Evolutionary conservation across 2,888 invertebrate genomes (phyloP).

Genomic region (Harpalus rubripes): DNA sequence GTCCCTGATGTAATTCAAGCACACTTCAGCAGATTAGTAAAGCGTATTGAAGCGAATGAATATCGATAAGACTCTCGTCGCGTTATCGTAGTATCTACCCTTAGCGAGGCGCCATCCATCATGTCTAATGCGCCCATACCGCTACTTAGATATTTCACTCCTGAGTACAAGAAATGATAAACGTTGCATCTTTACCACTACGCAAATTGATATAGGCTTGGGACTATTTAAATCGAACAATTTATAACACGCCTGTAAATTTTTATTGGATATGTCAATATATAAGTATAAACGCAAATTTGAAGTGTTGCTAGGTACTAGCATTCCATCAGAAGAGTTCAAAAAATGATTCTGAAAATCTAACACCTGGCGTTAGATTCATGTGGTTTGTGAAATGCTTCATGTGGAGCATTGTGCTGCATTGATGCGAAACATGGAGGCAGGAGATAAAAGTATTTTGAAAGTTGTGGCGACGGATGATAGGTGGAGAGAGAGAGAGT

Average conservation of each 20-base stretch:
- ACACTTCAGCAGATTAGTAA: conserved; percentile 44
- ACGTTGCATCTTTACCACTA: conserved; percentile 28
- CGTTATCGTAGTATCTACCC: conserved; percentile 53
- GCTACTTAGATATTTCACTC: conserved; percentile 52
- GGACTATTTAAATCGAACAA: conserved; percentile 11
- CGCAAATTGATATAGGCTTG: conserved; percentile 42
- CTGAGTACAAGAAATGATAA: conserved; percentile 60
- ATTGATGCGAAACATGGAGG: no score
- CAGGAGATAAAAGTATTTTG: no score
- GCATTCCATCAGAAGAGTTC: background rate
- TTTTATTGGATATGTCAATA: conserved; percentile 2
- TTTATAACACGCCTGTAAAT: conserved; percentile 16
- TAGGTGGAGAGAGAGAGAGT: no score
- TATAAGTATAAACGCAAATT: background rate
- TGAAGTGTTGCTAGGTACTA: background rate
- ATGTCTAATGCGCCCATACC: conserved; percentile 57
- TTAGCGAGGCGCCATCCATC: conserved; percentile 53
- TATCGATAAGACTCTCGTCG: conserved; percentile 33
- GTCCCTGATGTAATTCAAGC: background rate
- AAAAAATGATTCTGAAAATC: no score
- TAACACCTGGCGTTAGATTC: no score
- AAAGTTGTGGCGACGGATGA: no score
- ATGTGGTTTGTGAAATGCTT: no score
- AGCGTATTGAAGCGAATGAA: conserved; percentile 38
- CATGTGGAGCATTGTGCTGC: no score